Evolutionary conservation across 2,888 invertebrate genomes (phyloP).

Genomic region (Dryocosmus kuriphilus): DNA sequence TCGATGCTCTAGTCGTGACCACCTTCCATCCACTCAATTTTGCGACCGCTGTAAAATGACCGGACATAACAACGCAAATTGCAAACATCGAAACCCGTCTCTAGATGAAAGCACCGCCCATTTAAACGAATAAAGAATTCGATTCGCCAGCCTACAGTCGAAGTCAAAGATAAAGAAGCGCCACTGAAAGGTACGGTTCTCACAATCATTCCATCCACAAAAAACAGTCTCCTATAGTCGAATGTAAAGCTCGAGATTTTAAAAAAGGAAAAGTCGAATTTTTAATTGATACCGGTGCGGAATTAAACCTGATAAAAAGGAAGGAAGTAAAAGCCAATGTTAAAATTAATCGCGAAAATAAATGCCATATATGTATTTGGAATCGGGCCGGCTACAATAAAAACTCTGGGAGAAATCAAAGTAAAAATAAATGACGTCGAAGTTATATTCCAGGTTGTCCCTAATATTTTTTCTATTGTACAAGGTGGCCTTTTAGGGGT

Average conservation of each 20-base stretch:
- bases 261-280: neutral
- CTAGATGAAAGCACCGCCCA: too few relatives aligned
- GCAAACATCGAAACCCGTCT: slow-evolving; percentile 21
- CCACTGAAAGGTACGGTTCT: neutral
- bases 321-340: neutral
- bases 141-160: neutral
- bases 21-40: too few relatives aligned
- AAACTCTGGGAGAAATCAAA: neutral
- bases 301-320: neutral
- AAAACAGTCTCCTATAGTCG: neutral
- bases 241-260: neutral
- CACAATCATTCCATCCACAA: neutral
- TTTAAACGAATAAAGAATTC: slow-evolving; percentile 22
- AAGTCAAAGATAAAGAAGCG: neutral
- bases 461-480: neutral
- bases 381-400: neutral
- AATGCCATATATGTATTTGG: neutral
- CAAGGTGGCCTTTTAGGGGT: neutral
- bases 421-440: too few relatives aligned
- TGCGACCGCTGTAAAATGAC: neutral
- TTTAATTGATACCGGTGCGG: neutral
- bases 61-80: neutral
- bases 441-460: neutral
- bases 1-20: too few relatives aligned
- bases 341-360: neutral